These are phyloP conservation scores for Melanchra persicariae DNA, from an alignment of 2,888 invertebrate species.

Conservation along the genomic window DNA sequence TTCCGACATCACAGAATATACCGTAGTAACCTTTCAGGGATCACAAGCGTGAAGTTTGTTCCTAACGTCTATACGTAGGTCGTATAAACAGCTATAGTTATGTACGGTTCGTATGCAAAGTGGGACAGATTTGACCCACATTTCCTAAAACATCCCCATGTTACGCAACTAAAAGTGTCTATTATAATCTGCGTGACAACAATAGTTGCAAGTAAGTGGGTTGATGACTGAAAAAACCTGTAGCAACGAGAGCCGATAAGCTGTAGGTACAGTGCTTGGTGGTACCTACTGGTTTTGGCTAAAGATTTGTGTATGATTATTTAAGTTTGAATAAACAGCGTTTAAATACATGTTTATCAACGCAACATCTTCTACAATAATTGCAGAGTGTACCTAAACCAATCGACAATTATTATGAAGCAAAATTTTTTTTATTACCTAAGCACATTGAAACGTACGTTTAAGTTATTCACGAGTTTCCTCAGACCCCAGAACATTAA, in stretches of 20 bases:
- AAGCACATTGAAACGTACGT: background rate
- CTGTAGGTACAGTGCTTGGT: no score
- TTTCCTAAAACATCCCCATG: background rate
- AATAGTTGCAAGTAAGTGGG: no score
- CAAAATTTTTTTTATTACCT: constrained; percentile 10
- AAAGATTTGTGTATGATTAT: no score
- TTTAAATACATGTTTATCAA: no score
- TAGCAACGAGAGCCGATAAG: no score
- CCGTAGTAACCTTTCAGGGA: background rate
- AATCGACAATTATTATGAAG: background rate
- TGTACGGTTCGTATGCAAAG: background rate
- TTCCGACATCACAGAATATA: background rate
- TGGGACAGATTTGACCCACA: background rate
- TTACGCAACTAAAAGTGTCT: no score
- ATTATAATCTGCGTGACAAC: no score
- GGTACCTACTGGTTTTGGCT: no score
- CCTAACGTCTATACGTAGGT: background rate
- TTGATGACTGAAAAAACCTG: no score
- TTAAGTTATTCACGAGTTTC: constrained; percentile 29
- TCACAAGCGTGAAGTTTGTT: background rate
- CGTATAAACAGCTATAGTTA: background rate
- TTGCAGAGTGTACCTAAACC: background rate
- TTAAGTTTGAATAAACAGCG: no score
- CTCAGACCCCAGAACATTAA: constrained; percentile 19
- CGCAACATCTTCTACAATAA: no score